Evolutionary conservation across 1,140 invertebrate genomes (phyloP), one percentile per base, ranked within the genome.

Genomic region (Tachypleus tridentatus): DNA sequence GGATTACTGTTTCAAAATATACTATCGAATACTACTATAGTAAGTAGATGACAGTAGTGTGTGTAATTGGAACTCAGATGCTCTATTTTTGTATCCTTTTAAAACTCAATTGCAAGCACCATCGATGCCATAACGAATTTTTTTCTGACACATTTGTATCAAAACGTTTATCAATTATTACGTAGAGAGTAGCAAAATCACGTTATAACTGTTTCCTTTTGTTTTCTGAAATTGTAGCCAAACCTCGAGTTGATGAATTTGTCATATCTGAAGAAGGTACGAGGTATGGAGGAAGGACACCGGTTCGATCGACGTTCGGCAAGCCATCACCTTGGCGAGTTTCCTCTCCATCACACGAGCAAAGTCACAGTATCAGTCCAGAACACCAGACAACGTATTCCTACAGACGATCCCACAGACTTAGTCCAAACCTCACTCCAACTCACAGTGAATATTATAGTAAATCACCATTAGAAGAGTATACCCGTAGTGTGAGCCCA

Each of bases 351-450:
- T n/a, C 65, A 29, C 7, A 11, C 58, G 51, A 57, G 66, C 29
- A 29, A 57, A 60, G 63, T 49, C 58, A 61, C 11, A 63, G 50
- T 57, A 62, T 56, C 59, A 67, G 66, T 50, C 70, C 69, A n/a
- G 67, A 69, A 57, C 63, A 64, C 50, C 57, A 62, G 7, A 67
- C 76, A 8, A 78, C 76, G 51, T 77, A 77, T 11, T 72, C 80
- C 60, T 76, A 79, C 64, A 73, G 73, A 56, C 79, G 87, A 67
- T 90, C 88, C 51, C 86, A 87, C 60, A 88, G 85, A 72, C 89
- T 89, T 53, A 66, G 64, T 62, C 67, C 67, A 7, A 65, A 69
- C 29, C 62, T 54, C 8, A 65, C 67, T 51, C 63, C 61, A 61
- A 65, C 65, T 47, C 61, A 66, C 62, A 70, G 69, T n/a, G 78